Evolutionary conservation across 2,888 invertebrate species (phyloP).

Genomic region (Drosophila aldrichi): DNA sequence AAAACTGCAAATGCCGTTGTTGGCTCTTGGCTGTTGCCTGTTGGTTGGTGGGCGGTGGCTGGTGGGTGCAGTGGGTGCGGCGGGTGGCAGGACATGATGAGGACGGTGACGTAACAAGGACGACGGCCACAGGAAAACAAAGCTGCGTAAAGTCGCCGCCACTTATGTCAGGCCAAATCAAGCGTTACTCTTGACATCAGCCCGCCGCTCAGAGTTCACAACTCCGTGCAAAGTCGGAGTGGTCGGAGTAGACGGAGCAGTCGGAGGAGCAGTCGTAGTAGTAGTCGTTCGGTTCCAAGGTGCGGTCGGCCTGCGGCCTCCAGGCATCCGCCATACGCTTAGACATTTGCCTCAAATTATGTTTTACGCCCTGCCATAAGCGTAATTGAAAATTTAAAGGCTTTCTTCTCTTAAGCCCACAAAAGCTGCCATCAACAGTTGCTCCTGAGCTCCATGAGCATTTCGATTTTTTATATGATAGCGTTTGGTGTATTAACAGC

Average conservation of each 20-base stretch:
- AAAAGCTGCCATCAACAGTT: conserved; percentile 7
- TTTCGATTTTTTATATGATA: conserved; percentile 3
- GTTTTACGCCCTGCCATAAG: conserved; percentile 80
- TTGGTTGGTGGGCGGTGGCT: too few relatives aligned
- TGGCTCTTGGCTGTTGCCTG: conserved; percentile 26
- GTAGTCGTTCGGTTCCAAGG: conserved; percentile 7
- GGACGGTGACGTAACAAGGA: conserved; percentile 38
- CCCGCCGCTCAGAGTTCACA: background rate
- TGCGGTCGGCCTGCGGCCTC: conserved; percentile 9
- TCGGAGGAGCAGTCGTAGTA: background rate
- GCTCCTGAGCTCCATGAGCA: background rate
- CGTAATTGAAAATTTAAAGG: conserved; percentile 76
- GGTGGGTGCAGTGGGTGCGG: conserved; percentile 27
- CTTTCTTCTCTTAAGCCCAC: background rate
- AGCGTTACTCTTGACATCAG: conserved; percentile 53
- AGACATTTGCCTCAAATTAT: conserved; percentile 71
- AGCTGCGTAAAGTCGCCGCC: conserved; percentile 52
- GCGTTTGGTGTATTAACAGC: conserved; percentile 1
- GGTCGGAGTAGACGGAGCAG: background rate
- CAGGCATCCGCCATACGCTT: conserved; percentile 26
- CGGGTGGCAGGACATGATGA: conserved; percentile 16
- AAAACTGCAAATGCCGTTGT: conserved; percentile 52
- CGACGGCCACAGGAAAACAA: conserved; percentile 34
- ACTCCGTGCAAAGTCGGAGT: background rate
- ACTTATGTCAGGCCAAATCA: conserved; percentile 78